These are phyloP conservation scores for Leptinotarsa undecemlineata DNA, from an alignment of 1,140 invertebrate species.

Conservation along the genomic window DNA sequence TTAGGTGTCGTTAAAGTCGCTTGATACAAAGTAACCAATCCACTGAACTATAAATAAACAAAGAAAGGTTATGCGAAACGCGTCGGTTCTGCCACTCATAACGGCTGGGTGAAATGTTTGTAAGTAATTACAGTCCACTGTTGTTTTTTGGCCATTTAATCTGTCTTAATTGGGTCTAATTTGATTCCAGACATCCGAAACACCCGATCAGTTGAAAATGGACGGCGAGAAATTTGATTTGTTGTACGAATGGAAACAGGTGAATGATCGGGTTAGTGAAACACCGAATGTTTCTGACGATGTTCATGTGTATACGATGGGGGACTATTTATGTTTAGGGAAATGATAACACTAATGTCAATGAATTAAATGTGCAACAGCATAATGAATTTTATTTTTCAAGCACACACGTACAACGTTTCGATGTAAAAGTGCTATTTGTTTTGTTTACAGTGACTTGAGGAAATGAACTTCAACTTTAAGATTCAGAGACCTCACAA, in stretches of 20 bases:
- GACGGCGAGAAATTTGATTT: background rate
- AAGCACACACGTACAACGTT: too few relatives aligned
- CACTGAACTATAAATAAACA: background rate
- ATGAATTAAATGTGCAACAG: too few relatives aligned
- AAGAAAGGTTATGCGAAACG: constrained; percentile 6
- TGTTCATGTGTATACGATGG: too few relatives aligned
- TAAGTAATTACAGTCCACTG: background rate
- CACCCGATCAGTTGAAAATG: background rate
- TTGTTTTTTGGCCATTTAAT: background rate
- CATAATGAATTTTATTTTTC: too few relatives aligned
- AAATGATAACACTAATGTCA: too few relatives aligned
- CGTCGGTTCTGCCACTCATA: constrained; percentile 4
- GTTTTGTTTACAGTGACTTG: too few relatives aligned
- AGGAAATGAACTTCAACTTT: too few relatives aligned
- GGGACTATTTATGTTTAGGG: too few relatives aligned
- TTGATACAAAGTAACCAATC: background rate
- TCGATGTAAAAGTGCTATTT: too few relatives aligned
- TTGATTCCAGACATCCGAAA: background rate
- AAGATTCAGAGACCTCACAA: too few relatives aligned
- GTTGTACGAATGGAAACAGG: background rate
- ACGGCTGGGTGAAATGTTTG: constrained; percentile 6
- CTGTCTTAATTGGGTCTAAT: background rate
- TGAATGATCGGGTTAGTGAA: background rate
- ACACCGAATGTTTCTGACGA: too few relatives aligned
- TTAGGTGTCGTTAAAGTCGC: constrained; percentile 15